Base-by-base conservation (phyloP, 2,888 invertebrate species). In the Thereva unica region DNA sequence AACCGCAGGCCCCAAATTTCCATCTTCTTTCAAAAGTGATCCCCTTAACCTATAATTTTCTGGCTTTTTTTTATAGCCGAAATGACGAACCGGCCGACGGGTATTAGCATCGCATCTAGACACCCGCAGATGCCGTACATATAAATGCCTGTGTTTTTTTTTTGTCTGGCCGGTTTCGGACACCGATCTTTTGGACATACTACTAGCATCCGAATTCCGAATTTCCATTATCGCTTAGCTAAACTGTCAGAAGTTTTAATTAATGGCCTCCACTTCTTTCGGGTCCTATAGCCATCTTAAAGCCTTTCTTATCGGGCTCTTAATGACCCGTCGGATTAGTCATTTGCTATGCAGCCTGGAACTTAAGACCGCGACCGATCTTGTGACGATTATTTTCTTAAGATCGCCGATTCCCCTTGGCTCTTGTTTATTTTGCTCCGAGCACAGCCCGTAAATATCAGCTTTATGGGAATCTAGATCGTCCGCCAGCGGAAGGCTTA, bases 221-320 rank as follows among this genome's bases (percentile, higher is more conserved):
- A 50, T 61, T 50, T 49, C 61, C 38, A 34, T 50, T 40, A 50
- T 50, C 61, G 57, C 47, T 59, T 59, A 59, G 57, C 57, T 23
- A 49, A 61, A 49, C 61, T 61, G 61, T 49, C 61, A 50, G 41
- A 50, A 41, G 41, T 50, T 23, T 61, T 61, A 61, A 50, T 61
- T 61, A 50, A 61, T 61, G 61, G 50, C 61, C 49, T 50, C 42
- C 50, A 61, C 49, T 42, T 49, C 61, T 49, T 61, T 53, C 50
- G 50, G 50, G 61, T 38, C 23, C 61, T 50, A 61, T 61, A 50
- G 49, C 42, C 41, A 49, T 61, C 61, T 50, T 23, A 23, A 23
- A 23, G 23, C 23, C 23, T 23, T 23, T 23, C 23, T 23, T 23
- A 23, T 23, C 23, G 23, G 23, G 41, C 41, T 41, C 12, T 41